Evolutionary conservation across 2,113 vertebrate species (phyloP).

Genomic region (Labrus mixtus): DNA sequence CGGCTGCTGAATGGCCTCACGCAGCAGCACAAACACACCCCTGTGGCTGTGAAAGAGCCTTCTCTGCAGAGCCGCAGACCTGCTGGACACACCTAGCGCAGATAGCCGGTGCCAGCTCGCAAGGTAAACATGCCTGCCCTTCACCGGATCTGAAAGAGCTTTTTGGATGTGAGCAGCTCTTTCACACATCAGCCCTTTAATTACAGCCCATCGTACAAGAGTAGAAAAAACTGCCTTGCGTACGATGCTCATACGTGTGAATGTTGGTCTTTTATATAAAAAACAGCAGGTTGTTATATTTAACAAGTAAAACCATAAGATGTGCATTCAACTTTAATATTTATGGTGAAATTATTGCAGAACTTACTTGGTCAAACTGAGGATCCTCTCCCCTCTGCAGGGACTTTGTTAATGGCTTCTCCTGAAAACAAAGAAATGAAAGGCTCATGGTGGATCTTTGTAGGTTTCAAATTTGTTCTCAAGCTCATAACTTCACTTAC

Average conservation of each 20-base stretch:
- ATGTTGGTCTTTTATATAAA: neutral
- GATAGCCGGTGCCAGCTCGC: constrained; percentile 75
- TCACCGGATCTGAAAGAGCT: constrained; percentile 72
- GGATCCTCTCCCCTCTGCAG: constrained; percentile 96
- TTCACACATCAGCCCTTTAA: constrained; percentile 60
- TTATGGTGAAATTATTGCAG: neutral
- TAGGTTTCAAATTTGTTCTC: constrained; percentile 8
- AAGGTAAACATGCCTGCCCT: constrained; percentile 81
- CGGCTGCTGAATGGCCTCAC: constrained; percentile 83
- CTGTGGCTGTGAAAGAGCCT: constrained; percentile 84
- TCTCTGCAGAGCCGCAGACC: constrained; percentile 86
- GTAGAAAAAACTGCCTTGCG: neutral
- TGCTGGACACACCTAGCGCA: constrained; percentile 80
- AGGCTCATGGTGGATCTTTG: too few relatives aligned
- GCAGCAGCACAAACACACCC: constrained; percentile 87
- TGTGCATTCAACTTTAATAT: too few relatives aligned
- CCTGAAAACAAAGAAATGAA: constrained; percentile 80
- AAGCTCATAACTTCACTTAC: constrained; percentile 23
- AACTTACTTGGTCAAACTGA: constrained; percentile 97
- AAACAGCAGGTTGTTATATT: neutral
- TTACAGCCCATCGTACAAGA: constrained; percentile 14
- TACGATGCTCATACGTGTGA: too few relatives aligned
- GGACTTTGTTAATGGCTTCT: constrained; percentile 97
- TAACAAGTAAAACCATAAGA: neutral
- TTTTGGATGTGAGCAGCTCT: constrained; percentile 74